These are phyloP conservation scores for Agapornis roseicollis DNA, from an alignment of 2,113 vertebrate genomes.

Conservation along the genomic window DNA sequence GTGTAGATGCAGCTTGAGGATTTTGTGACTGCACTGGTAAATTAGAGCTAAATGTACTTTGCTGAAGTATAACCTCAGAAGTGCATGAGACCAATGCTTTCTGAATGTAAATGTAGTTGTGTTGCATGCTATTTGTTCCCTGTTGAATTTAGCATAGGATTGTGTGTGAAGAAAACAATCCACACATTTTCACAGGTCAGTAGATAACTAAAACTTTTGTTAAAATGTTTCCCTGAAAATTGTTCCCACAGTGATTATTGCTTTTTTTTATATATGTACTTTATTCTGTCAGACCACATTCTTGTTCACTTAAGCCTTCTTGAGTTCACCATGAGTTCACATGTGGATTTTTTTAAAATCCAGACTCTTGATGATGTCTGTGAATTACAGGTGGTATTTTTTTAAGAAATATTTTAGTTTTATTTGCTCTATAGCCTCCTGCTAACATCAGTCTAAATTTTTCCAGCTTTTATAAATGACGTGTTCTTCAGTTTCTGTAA, in stretches of 20 bases:
- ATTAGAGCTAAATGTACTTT: neutral
- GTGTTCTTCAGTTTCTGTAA: neutral
- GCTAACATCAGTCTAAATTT: neutral
- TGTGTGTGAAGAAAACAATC: neutral
- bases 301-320: neutral
- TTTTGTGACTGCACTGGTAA: neutral
- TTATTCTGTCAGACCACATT: neutral
- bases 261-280: neutral
- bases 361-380: neutral
- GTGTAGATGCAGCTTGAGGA: neutral
- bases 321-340: rapidly evolving
- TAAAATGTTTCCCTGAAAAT: neutral
- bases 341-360: neutral
- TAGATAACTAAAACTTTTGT: neutral
- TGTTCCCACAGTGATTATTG: neutral
- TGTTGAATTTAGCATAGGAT: neutral
- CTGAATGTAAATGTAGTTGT: neutral
- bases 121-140: rapidly evolving
- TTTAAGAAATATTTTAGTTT: neutral
- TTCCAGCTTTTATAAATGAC: neutral
- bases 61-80: neutral
- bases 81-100: neutral
- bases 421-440: neutral
- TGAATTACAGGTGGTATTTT: neutral
- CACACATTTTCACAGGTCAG: no score